Evolutionary conservation across 2,113 vertebrate species (phyloP).

Genomic region (Cygnus buccinator): DNA sequence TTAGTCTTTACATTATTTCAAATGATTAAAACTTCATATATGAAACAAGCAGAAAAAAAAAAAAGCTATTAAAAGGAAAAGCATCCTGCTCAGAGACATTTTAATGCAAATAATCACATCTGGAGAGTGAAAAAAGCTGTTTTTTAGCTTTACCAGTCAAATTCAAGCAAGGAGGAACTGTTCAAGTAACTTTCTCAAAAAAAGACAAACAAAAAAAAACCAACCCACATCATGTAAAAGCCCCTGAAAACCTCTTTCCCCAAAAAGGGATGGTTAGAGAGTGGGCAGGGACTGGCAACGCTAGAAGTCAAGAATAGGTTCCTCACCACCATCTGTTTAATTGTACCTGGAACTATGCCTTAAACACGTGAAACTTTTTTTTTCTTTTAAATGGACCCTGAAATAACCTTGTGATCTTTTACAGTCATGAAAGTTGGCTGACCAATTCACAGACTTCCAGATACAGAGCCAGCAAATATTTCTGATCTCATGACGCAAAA

Average conservation of each 20-base stretch:
- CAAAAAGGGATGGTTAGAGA: conserved; percentile 3
- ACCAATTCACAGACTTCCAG: neutral
- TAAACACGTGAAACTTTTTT: neutral
- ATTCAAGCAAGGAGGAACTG: neutral
- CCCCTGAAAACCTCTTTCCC: neutral
- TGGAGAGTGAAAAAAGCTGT: neutral
- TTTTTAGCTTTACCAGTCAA: neutral
- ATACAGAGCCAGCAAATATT: neutral
- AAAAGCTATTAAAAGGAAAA: neutral
- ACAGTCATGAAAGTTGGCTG: neutral
- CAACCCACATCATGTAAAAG: neutral
- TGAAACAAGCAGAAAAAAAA: neutral
- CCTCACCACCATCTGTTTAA: neutral
- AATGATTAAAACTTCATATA: neutral
- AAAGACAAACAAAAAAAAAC: neutral
- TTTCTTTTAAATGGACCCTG: neutral
- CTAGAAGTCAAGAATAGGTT: neutral
- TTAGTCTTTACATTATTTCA: neutral
- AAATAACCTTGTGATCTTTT: neutral
- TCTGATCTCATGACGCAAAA: neutral
- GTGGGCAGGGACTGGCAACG: neutral
- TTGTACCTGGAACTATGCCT: neutral
- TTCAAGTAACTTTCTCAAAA: neutral
- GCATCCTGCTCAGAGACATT: neutral
- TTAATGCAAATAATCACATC: neutral